Evolutionary conservation across 64 coral and sea anemone genomes (phyloP), one percentile per base, ranked within the genome.

Genomic region (Pocillopora damicornis): DNA sequence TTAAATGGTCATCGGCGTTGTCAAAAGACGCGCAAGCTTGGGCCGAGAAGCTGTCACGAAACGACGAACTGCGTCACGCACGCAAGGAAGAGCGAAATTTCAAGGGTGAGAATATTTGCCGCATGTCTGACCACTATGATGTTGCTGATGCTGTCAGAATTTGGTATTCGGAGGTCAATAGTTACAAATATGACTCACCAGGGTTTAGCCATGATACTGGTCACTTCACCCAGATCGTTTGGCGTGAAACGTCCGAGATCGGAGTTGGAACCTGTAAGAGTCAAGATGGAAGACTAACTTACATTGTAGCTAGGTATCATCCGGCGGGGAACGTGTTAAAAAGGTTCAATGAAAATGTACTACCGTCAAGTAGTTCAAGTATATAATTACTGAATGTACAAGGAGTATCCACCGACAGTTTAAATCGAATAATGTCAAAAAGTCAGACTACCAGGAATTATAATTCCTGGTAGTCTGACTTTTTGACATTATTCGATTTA

Each of bases 201-300:
- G 90, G 93, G 9, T 99, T 99, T 91, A 69, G 89, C 15, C 13
- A 77, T 13, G 89, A 73, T 59, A 99, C 97, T 1, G 93, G 97
- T 35, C 97, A 99, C 89, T 99, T 99, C 37, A 95, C 93, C 0
- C 97, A 99, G 86, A 89, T 98, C 10, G 96, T 98, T 18, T 98
- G 96, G 96, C 78, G 89, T 22, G 92, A 79, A 35, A 92, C 89
- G 20, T 61, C 58, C n/a, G 96, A 98, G 61, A 23, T 98, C 83
- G 96, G 89, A 18, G 82, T 94, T 17, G 96, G 92, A 22, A 90
- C 86, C n/a, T 90, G 92, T 11, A 92, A 90, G 68, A 98, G 92
- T 66, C 87, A 65, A 67, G 96, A 98, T 98, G 96, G 93, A 56
- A 92, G 83, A 42, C 45, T 92, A 3, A 94, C 75, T 59, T 98